These are phyloP conservation scores for Dromaius novaehollandiae DNA, from an alignment of 2,113 vertebrate genomes.

Conservation along the genomic window DNA sequence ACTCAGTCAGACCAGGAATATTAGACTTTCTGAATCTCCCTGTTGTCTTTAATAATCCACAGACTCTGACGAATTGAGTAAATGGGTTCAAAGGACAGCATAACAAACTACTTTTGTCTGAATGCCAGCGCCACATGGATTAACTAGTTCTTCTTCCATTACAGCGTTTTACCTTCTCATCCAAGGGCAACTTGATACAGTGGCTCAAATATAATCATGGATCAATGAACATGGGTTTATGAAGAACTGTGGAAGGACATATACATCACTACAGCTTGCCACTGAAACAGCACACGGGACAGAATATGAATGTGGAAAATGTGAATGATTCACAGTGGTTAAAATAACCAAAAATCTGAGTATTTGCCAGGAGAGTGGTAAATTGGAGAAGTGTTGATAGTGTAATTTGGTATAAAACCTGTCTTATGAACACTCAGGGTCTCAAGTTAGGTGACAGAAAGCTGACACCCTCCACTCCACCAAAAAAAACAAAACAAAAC, in stretches of 20 bases:
- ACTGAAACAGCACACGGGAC: neutral
- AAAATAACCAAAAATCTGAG: neutral
- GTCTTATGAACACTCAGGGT: neutral
- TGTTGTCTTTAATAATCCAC: slow-evolving; percentile 6
- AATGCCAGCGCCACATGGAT: slow-evolving; percentile 28
- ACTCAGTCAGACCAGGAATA: neutral
- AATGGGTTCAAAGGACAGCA: slow-evolving; percentile 52
- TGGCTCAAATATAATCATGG: neutral
- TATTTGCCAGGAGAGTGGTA: slow-evolving; percentile 3
- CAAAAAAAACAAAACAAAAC: too few relatives aligned
- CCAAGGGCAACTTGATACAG: slow-evolving; percentile 31
- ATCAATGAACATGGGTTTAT: slow-evolving; percentile 11
- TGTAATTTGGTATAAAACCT: neutral
- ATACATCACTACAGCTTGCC: neutral
- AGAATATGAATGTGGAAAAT: slow-evolving; percentile 17
- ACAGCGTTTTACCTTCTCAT: slow-evolving; percentile 15
- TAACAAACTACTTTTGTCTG: slow-evolving; percentile 48
- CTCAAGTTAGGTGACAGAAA: neutral
- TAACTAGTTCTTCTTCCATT: slow-evolving; percentile 39
- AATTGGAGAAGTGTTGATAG: neutral
- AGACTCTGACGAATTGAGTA: neutral
- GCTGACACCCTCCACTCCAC: neutral
- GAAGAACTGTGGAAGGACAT: slow-evolving; percentile 4
- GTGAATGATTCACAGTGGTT: neutral
- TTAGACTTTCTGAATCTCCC: slow-evolving; percentile 3